Base-by-base conservation (phyloP, 2,888 invertebrate species). In the Troides aeacus region DNA sequence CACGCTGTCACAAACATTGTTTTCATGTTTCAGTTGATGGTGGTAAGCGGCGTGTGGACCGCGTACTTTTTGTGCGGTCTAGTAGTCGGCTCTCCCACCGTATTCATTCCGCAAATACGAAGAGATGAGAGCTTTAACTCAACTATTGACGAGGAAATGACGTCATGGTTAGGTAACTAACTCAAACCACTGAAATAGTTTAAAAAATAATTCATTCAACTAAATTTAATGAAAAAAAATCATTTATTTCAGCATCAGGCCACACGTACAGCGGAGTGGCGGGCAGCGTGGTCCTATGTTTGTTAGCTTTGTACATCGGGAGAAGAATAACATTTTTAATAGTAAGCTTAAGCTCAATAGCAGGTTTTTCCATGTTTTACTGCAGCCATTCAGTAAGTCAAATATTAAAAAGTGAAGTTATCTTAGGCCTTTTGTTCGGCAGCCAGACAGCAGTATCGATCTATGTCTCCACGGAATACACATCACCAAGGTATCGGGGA, bases 131-230 rank as follows among this genome's bases (percentile, higher is more conserved):
- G 58, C 15, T 73, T 15, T 42, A 69, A 66, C 18, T 59, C 56
- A 62, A 72, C 75, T 0, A 72, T 83, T 56, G 78, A 79, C 62
- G 78, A 78, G 8, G 77, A 82, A 10, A 83, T 83, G 81, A 81
- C 78, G 50, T 86, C 84, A 24, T 86, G 84, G 85, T 69, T 85
- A 67, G 78, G 85, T 86, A 79, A 82, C 76, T 36, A 12, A 21
- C 10, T 64, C 1, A 50, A 59, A 18, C 42, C 24, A 15, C 12
- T 4, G 15, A 46, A 10, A 15, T 46, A 46, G 15, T 2, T 46
- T 10, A 15, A 15, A 46, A 46, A 10, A 46, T 46, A 12, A 46
- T 46, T 15, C 1, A 46, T 46, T 30, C 30, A 23, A 30, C 18
- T 62, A 50, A 53, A 59, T 21, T n/a, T 6, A 36, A 59, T 30